Conservation (phyloP, 2,797 vertebrate genomes). For the Zalophus californianus region DNA sequence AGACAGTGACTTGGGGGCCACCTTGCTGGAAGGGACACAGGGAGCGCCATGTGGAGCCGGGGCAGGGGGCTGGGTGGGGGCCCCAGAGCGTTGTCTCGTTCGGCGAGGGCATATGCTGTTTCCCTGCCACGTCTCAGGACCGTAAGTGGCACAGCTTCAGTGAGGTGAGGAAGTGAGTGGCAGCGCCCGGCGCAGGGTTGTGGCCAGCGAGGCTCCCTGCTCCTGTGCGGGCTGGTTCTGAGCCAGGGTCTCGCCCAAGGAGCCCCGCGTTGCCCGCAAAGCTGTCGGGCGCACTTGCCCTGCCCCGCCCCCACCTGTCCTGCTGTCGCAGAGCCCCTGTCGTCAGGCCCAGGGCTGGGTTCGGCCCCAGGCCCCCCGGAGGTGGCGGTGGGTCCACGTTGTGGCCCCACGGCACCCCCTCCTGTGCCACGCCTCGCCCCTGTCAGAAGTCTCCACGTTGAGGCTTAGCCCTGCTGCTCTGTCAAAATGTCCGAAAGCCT, state of each 20-base stretch:
- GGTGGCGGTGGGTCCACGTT: not conserved
- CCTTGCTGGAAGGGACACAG: not conserved
- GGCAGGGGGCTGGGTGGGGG: not conserved
- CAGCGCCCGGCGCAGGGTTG: accelerated
- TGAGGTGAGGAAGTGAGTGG: not conserved
- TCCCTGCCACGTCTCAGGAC: not conserved
- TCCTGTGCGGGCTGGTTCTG: not conserved
- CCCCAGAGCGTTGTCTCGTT: not conserved
- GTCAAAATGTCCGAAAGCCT: not conserved
- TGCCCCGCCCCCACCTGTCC: too few relatives aligned
- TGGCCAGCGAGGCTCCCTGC: not conserved
- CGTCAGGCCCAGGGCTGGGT: not conserved
- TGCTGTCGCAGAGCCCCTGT: not conserved
- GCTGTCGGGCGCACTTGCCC: not conserved
- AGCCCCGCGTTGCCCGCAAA: not conserved
- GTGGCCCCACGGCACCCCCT: not conserved
- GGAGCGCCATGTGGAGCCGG: not conserved
- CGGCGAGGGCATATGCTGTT: not conserved
- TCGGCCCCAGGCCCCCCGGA: not conserved
- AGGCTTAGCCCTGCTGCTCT: not conserved
- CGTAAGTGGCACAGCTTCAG: not conserved
- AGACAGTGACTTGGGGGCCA: not conserved
- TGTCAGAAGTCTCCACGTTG: not conserved
- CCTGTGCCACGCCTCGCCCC: not conserved
- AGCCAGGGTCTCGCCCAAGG: not conserved